Conservation (phyloP, 2,797 vertebrate species). For the Galaxias olidus region DNA sequence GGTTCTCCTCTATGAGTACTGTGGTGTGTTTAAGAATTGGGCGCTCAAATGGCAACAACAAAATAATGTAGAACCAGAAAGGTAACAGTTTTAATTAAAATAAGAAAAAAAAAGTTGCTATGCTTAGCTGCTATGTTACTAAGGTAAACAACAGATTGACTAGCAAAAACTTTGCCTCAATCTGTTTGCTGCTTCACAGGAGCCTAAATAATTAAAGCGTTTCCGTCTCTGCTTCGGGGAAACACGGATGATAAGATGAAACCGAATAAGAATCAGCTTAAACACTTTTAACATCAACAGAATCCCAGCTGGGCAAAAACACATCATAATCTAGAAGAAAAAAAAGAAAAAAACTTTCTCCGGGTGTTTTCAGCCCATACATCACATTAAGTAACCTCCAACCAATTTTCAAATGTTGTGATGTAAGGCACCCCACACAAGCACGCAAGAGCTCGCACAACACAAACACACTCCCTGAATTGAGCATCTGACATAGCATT, state of each 20-base stretch:
- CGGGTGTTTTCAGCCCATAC: constrained; percentile 9
- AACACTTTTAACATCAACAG: constrained; percentile 51
- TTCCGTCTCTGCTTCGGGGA: constrained; percentile 51
- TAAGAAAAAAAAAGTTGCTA: too few relatives aligned
- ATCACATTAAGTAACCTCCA: neutral
- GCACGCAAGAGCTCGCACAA: constrained; percentile 12
- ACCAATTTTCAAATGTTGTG: neutral
- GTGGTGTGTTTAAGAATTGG: constrained; percentile 4
- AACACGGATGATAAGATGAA: constrained; percentile 53
- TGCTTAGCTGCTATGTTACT: constrained; percentile 18
- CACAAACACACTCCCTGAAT: neutral
- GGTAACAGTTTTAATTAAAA: constrained; percentile 27
- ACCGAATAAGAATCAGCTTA: constrained; percentile 49
- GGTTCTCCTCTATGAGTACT: constrained; percentile 35
- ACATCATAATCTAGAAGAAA: constrained; percentile 37
- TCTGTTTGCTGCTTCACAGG: constrained; percentile 59
- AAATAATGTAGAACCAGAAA: constrained; percentile 35
- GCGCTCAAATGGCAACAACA: neutral
- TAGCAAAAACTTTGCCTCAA: constrained; percentile 48
- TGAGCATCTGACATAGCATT: too few relatives aligned
- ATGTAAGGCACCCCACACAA: neutral
- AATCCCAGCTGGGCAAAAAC: constrained; percentile 47
- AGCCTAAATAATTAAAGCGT: constrained; percentile 73
- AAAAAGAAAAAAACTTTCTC: constrained; percentile 33
- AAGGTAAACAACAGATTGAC: constrained; percentile 56